Evolutionary conservation across 1,140 invertebrate species (phyloP), one percentile per base, ranked within the genome.

Genomic region (Anoplophora glabripennis): DNA sequence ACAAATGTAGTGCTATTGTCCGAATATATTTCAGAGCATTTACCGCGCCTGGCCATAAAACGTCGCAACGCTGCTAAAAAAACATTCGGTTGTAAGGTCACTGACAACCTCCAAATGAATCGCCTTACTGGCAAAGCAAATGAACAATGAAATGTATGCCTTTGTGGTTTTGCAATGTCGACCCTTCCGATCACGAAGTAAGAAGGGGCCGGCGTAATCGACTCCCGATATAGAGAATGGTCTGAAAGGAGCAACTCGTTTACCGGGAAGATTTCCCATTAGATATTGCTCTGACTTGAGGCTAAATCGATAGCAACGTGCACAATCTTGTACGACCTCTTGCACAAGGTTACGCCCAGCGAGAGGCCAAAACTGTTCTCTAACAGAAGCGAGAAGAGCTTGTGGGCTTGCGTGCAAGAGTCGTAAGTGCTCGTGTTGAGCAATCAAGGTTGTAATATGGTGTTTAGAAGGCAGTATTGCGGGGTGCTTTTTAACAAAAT

Each of bases 91-190:
- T 8, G 46, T 56, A n/a, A 77, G 44, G 53, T 71, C 67, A 11
- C 17, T 53, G 1, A 75, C 69, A 0, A 74, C 46, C 42, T 77
- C 75, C 8, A 75, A 49, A 57, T 77, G 74, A 1, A 76, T 56
- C 1, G 76, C 73, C 17, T 68, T 65, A 0, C 63, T 67, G 0
- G 61, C 52, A 3, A 72, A 44, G 62, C 75, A 77, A 2, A 73
- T 58, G 36, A 76, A 76, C 12, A 52, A 45, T 7, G 72, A 58
- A 64, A 61, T 65, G 42, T 74, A 76, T 0, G 57, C 45, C 53
- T 78, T 77, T 3, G 61, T 49, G 11, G 37, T 37, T 4, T 44
- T 57, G 28, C 37, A 7, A 36, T 60, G 62, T 42, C 63, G 45
- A 4, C 14, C 11, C 35, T 49, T 53, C 10, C 58, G 49, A 44